Base-by-base conservation (phyloP, 2,113 vertebrate species). In the Agapornis roseicollis region DNA sequence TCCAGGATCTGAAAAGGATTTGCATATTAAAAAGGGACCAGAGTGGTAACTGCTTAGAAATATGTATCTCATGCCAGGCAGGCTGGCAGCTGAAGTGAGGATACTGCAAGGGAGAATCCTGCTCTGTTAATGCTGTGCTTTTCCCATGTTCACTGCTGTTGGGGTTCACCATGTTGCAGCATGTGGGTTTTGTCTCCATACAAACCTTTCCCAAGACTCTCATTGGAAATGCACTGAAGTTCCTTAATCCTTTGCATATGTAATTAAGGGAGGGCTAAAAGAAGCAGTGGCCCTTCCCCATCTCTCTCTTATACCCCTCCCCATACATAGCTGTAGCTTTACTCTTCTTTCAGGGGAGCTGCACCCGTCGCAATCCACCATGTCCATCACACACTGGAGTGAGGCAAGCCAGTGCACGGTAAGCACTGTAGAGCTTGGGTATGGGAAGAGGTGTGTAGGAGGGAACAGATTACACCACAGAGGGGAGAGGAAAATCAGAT, bases 401-500 rank as follows among this genome's bases (percentile, higher is more conserved):
- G 64, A 97, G 96, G 83, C 97, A 98, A 95, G 97, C 98, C 27
- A 97, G 96, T 85, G 98, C 98, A 56, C 96, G 97, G 98, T 98
- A 78, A 97, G 97, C 11, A 3, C 69, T 81, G 80, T 39, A 52
- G 60, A 52, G 55, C 29, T 6, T 13, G 39, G 23, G 9, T 63
- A 3, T 49, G 65, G 76, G 49, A 55, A 39, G 76, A 64, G 23
- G 29, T 60, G 56, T 35, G 68, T 31, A 85, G 73, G 52, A 74
- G 64, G 44, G 46, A 89, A 56, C 15, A 50, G 64, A 60, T 68
- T 23, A 19, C 8, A 22, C 18, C 39, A 28, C 25, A 47, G 18
- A 60, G 65, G 33, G 41, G 28, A 49, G 37, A 46, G 55, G 9
- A 27, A 78, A 65, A 58, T 63, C 35, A 33, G 17, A 9, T 33